Percentiles rank a stretch among this genome's conserved stretches.
These are phyloP conservation scores for Hypotaenidia philippensis DNA, from an alignment of 2,797 vertebrate species.

Conservation along the genomic window DNA sequence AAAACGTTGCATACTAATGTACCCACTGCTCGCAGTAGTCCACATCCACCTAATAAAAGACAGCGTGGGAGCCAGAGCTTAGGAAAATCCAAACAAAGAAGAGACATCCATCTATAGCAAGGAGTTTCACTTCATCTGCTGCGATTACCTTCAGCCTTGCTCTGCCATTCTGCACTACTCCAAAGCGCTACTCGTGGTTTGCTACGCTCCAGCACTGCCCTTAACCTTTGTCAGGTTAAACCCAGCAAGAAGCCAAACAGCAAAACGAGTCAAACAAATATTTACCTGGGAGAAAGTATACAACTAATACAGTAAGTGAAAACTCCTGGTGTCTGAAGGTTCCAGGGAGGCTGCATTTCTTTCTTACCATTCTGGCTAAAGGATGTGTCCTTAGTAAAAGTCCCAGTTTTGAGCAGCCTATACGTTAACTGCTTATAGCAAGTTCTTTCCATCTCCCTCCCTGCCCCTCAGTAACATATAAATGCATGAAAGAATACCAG, in stretches of 20 bases:
- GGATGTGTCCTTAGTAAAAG: background rate
- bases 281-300: background rate
- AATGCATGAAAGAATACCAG: background rate
- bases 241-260: background rate
- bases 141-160: slow-evolving; percentile 1
- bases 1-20: slow-evolving; percentile 9
- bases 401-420: background rate
- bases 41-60: slow-evolving; percentile 25
- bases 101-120: background rate
- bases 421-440: background rate
- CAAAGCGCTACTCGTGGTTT: background rate
- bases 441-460: background rate
- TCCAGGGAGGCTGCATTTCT: background rate
- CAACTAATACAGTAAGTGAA: background rate
- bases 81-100: slow-evolving; percentile 45
- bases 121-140: background rate
- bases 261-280: background rate
- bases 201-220: background rate
- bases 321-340: background rate
- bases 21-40: background rate
- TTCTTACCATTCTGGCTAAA: background rate
- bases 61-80: background rate
- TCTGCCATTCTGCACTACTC: background rate
- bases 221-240: background rate
- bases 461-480: background rate